A percentile compares a stretch with the other conserved stretches of the same genome.
These are phyloP conservation scores for Canis aureus DNA, from an alignment of 2,113 vertebrate genomes.

Conservation along the genomic window DNA sequence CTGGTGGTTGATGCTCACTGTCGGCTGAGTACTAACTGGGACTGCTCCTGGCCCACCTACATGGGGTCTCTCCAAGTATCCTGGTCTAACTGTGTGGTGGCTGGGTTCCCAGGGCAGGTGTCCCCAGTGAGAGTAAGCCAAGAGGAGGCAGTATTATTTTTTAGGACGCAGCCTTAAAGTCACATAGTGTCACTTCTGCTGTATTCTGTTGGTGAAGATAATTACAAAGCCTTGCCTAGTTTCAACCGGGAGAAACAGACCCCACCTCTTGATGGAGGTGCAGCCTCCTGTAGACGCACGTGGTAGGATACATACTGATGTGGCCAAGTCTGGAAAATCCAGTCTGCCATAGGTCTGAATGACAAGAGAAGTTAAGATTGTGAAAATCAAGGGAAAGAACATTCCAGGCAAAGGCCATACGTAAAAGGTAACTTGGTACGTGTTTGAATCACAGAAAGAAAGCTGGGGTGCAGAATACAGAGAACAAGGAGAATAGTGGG, in stretches of 20 bases:
- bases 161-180: not conserved
- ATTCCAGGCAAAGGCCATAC: not conserved
- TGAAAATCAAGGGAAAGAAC: conserved; percentile 15
- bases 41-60: not conserved
- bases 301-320: not conserved
- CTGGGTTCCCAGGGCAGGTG: not conserved
- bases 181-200: not conserved
- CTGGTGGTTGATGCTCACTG: not conserved
- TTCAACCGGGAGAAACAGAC: not conserved
- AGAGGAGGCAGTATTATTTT: not conserved
- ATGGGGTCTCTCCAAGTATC: not conserved
- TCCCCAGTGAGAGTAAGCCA: not conserved
- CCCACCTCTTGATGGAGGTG: not conserved
- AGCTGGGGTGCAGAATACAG: not conserved
- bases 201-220: not conserved
- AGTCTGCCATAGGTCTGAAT: not conserved
- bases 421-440: not conserved
- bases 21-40: not conserved
- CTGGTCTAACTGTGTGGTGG: not conserved
- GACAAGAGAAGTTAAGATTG: not conserved
- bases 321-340: not conserved
- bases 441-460: not conserved
- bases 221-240: not conserved
- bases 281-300: not conserved
- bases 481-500: not conserved